Percentiles rank a stretch among this genome's conserved stretches.
Conservation (phyloP, 2,888 invertebrate species). For the Zygogramma bicolorata region DNA sequence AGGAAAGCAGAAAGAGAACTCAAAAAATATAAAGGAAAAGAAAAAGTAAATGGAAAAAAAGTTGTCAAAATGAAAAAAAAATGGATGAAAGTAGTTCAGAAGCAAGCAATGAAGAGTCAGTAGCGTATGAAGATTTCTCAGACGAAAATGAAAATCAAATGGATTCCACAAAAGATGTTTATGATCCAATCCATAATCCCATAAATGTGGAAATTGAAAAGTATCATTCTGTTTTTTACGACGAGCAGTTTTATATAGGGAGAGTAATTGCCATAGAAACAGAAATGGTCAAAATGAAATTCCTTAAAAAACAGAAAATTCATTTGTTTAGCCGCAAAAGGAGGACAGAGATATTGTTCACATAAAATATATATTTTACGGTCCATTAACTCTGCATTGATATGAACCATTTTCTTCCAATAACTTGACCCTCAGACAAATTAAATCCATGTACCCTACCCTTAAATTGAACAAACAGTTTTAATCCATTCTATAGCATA, state of each 20-base stretch:
- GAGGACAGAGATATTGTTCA: not conserved
- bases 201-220: not conserved
- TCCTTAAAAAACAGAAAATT: slow-evolving; percentile 11
- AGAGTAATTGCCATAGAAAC: not conserved
- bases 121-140: not conserved
- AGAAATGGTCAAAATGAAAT: not conserved
- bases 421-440: not conserved
- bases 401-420: not conserved
- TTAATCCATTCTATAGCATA: not conserved
- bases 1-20: not conserved
- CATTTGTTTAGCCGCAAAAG: slow-evolving; percentile 5
- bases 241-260: not conserved
- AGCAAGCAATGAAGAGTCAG: not conserved
- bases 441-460: not conserved
- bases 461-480: not conserved
- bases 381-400: not conserved
- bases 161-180: not conserved
- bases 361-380: slow-evolving; percentile 6
- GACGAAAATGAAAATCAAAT: not conserved
- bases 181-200: not conserved
- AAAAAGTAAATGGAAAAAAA: not conserved
- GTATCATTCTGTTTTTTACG: not conserved
- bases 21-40: not conserved
- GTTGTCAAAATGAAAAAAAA: not conserved
- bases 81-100: not conserved